phyloP scores from a whole-genome alignment of 2,888 invertebrate species.

The Leptinotarsa tumamoca region DNA sequence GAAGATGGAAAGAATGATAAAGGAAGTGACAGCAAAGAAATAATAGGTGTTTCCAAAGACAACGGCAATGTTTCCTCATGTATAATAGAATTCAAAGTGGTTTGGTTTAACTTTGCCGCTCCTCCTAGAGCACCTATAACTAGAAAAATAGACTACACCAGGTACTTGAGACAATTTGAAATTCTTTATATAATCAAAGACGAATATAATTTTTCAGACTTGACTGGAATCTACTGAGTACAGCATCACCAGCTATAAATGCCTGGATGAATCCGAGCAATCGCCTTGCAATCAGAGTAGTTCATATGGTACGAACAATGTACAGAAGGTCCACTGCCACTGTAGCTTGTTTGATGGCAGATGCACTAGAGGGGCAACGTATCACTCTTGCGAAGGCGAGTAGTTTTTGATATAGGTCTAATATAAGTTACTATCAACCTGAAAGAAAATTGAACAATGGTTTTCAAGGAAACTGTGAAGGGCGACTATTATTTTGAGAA shows the following conservation, averaged over 20 bases:
- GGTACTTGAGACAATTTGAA: slow-evolving; percentile 66
- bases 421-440: not conserved
- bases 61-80: slow-evolving; percentile 87
- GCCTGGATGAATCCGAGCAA: slow-evolving; percentile 98
- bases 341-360: slow-evolving; percentile 95
- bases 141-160: slow-evolving; percentile 92
- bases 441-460: no score
- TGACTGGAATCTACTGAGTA: slow-evolving; percentile 96
- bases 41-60: slow-evolving; percentile 68
- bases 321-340: slow-evolving; percentile 86
- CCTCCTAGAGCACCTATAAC: slow-evolving; percentile 95
- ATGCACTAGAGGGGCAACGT: slow-evolving; percentile 88
- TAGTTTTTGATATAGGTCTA: slow-evolving; percentile 6
- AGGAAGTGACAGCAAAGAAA: slow-evolving; percentile 51
- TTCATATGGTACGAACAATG: slow-evolving; percentile 83
- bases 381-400: slow-evolving; percentile 82
- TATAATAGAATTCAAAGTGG: slow-evolving; percentile 87
- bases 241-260: slow-evolving; percentile 95
- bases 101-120: slow-evolving; percentile 98
- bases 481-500: no score
- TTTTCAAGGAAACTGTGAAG: no score
- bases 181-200: not conserved
- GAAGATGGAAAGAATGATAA: slow-evolving; percentile 39
- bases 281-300: slow-evolving; percentile 86
- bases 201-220: slow-evolving; percentile 69